Evolutionary conservation across 2,113 vertebrate genomes (phyloP).

Genomic region (Periophthalmus modestus): DNA sequence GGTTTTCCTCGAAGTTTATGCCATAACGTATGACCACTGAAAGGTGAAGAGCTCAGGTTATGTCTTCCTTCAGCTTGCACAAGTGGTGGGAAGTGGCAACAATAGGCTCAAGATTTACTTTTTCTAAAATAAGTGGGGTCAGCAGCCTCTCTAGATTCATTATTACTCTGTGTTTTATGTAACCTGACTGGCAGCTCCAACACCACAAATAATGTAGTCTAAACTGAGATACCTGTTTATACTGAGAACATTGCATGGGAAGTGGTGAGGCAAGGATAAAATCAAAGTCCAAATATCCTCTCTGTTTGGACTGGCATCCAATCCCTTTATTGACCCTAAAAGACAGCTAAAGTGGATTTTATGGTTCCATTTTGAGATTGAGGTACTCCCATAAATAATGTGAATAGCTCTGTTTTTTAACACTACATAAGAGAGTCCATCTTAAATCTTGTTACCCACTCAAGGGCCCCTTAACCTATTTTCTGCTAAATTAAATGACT

Average conservation of each 20-base stretch:
- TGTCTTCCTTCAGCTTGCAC: neutral
- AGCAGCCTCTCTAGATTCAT: too few relatives aligned
- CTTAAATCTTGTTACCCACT: neutral
- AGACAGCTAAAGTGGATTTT: constrained; percentile 11
- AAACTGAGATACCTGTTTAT: constrained; percentile 7
- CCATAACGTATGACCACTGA: constrained; percentile 28
- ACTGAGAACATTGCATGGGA: constrained; percentile 18
- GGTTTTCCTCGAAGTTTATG: constrained; percentile 30
- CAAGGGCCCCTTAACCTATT: neutral
- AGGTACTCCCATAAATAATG: neutral
- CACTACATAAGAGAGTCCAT: neutral
- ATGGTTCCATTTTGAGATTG: constrained; percentile 21
- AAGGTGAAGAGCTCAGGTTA: neutral
- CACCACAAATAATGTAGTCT: constrained; percentile 12
- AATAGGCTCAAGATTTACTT: neutral
- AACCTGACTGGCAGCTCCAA: constrained; percentile 7
- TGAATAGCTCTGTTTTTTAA: constrained; percentile 12
- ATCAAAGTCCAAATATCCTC: constrained; percentile 28
- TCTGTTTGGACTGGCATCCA: constrained; percentile 33
- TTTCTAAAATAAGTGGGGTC: neutral
- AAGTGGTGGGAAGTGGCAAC: neutral
- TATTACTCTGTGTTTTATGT: neutral
- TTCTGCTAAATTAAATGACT: constrained; percentile 1
- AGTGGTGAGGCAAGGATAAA: constrained; percentile 35
- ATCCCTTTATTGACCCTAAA: constrained; percentile 11